Evolutionary conservation across 2,888 invertebrate genomes (phyloP), one percentile per base, ranked within the genome.

Genomic region (Papilio protenor): DNA sequence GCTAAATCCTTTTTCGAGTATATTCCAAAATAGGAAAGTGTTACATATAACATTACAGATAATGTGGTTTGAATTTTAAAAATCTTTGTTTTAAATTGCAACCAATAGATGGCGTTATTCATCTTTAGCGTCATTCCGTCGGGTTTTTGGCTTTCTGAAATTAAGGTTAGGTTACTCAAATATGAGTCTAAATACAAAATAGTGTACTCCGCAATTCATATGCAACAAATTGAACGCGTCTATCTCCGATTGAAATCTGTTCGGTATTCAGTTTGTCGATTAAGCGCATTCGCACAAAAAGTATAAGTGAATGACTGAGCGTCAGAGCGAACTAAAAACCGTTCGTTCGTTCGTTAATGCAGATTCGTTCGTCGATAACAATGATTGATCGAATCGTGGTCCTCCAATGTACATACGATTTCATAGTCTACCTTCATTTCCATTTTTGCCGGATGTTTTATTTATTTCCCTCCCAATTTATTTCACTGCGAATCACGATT

Each of bases 361-460:
- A 78, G 78, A 78, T 78, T 73, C 78, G 75, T 76, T 76, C 78
- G 27, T 14, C 73, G 78, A 78, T 76, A 78, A 76, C 78, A 75
- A 78, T 78, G 78, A 78, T 78, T 78, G 78, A 78, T 78, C 69
- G 75, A 75, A 73, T 69, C 71, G 75, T 40, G 61, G 78, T 71
- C 49, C 66, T 75, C 66, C 72, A 66, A 75, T 78, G 49, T 75
- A 75, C 75, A 66, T 78, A 57, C 76, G 69, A 78, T 75, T 74
- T 74, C 73, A 69, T 33, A 77, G 69, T 74, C 40, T 59, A 61
- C 70, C 47, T 75, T 61, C 57, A 77, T 77, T 77, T 77, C 23
- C 77, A 77, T 75, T 77, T 77, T 77, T 73, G 76, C 40, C 61
- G 49, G 69, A 66, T 61, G 61, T 74, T 57, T 57, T 77, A 64